Conservation (phyloP, 1,140 invertebrate genomes). For the Penaeus japonicus region DNA sequence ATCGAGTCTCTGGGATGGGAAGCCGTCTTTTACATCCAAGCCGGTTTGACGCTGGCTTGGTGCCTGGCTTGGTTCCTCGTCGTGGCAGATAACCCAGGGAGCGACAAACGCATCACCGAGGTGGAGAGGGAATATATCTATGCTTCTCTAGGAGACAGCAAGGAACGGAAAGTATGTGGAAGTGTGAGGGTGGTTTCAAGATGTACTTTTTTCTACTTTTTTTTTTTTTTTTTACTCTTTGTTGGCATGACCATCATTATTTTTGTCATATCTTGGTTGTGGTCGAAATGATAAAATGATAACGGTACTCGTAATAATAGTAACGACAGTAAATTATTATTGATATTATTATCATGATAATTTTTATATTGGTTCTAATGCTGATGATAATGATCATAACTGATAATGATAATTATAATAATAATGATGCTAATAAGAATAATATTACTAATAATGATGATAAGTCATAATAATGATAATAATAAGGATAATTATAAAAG, state of each 20-base stretch:
- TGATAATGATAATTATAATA: background rate
- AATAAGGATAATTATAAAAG: too few species aligned
- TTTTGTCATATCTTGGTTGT: background rate
- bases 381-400: background rate
- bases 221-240: background rate
- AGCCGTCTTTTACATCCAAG: conserved; percentile 74
- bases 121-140: conserved; percentile 67
- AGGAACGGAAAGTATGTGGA: conserved; percentile 27
- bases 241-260: background rate
- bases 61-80: conserved; percentile 66
- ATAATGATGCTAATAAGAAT: too few species aligned
- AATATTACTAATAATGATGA: background rate
- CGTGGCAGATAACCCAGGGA: conserved; percentile 66
- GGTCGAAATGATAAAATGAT: background rate
- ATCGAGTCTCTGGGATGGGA: conserved; percentile 75
- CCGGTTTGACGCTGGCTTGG: conserved; percentile 67
- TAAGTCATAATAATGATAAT: background rate
- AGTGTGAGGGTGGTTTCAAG: too few species aligned
- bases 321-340: background rate
- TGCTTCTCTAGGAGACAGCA: conserved; percentile 55
- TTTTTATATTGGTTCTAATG: background rate
- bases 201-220: background rate
- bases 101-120: conserved; percentile 65
- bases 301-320: background rate
- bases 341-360: background rate